Evolutionary conservation across 2,113 vertebrate genomes (phyloP).

Genomic region (Ochotona princeps): DNA sequence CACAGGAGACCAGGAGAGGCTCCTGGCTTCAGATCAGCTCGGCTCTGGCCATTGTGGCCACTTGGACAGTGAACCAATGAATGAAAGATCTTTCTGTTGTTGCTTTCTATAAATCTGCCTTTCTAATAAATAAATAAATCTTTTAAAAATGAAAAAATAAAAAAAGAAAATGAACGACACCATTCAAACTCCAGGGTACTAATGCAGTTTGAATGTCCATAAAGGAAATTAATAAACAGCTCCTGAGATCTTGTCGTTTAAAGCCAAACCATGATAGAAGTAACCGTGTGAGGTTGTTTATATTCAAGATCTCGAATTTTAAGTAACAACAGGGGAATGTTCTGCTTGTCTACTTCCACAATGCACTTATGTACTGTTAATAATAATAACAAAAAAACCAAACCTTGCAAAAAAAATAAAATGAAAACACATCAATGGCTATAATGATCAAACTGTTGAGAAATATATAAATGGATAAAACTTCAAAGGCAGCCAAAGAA

Average conservation of each 20-base stretch:
- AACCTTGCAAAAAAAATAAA: not conserved
- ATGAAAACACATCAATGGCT: not conserved
- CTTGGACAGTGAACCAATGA: too few species aligned
- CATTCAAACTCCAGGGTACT: constrained; percentile 16
- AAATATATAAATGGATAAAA: not conserved
- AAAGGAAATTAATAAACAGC: constrained; percentile 20
- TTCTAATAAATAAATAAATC: too few species aligned
- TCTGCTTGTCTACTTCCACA: not conserved
- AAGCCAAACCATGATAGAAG: not conserved
- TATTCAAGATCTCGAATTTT: not conserved
- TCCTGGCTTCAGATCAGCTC: too few species aligned
- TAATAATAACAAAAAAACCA: too few species aligned
- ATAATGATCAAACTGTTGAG: not conserved
- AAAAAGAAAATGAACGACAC: constrained; percentile 1
- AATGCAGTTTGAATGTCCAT: constrained; percentile 48
- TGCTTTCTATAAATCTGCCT: too few species aligned
- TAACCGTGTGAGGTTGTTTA: not conserved
- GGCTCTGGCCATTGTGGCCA: too few species aligned
- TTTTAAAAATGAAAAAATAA: too few species aligned
- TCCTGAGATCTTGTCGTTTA: not conserved
- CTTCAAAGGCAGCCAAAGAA: not conserved
- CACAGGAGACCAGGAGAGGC: too few species aligned
- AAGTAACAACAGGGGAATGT: not conserved
- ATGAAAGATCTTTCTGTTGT: too few species aligned
- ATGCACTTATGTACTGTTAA: not conserved